Conservation (phyloP, 2,797 vertebrate genomes). For the Telmatherina bonti region DNA sequence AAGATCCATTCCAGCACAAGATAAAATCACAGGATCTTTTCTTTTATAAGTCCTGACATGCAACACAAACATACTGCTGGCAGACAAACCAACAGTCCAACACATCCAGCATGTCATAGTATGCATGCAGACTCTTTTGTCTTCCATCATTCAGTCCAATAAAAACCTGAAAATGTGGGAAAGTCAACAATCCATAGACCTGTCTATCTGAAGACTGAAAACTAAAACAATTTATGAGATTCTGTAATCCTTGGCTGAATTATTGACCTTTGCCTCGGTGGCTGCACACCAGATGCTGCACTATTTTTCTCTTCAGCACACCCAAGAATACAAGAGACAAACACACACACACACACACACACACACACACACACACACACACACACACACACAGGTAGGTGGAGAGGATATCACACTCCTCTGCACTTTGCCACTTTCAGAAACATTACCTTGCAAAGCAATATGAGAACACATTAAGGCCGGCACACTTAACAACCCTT, state of each 20-base stretch:
- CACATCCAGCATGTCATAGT: no score
- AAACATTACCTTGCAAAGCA: conserved; percentile 47
- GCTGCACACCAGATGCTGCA: conserved; percentile 3
- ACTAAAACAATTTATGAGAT: conserved; percentile 33
- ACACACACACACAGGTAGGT: conserved; percentile 23
- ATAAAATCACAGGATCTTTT: conserved; percentile 5
- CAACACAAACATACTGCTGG: conserved; percentile 22
- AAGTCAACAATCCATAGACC: conserved; percentile 17
- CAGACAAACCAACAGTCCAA: neutral
- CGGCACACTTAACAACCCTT: conserved; percentile 39
- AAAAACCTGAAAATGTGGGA: conserved; percentile 28
- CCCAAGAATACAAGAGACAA: conserved; percentile 12
- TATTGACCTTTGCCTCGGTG: conserved; percentile 54
- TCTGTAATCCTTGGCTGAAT: conserved; percentile 33
- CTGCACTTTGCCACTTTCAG: conserved; percentile 42
- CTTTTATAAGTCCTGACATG: conserved; percentile 1
- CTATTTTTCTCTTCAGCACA: conserved; percentile 15
- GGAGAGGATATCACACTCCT: conserved; percentile 43
- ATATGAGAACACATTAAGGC: conserved; percentile 60
- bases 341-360: conserved; percentile 19
- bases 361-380: conserved; percentile 14
- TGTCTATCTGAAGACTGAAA: conserved; percentile 25
- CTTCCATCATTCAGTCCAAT: conserved; percentile 11
- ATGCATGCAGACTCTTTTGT: no score
- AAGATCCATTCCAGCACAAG: conserved; percentile 12